These are phyloP conservation scores for Nephrotoma appendiculata DNA, from an alignment of 2,888 invertebrate genomes.

Conservation along the genomic window DNA sequence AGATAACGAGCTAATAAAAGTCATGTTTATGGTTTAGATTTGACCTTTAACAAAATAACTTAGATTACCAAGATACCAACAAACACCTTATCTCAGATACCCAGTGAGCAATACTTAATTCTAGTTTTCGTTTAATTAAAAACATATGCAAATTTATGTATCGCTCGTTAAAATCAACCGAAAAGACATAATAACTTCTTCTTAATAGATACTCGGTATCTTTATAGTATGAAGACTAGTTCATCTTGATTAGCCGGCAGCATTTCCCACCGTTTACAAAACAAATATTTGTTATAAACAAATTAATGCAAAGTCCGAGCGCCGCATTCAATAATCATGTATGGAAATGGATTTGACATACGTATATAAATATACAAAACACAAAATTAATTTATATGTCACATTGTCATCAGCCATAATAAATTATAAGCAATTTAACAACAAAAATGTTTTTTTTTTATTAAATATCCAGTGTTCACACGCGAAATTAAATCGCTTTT, in stretches of 20 bases:
- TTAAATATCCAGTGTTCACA: not conserved
- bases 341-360: not conserved
- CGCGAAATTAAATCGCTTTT: not conserved
- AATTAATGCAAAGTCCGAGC: not conserved
- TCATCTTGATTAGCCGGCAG: not conserved
- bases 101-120: not conserved
- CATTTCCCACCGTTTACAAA: not conserved
- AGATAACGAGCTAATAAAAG: not conserved
- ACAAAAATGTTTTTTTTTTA: not conserved
- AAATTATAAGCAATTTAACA: not conserved
- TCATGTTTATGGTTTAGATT: not conserved
- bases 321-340: not conserved
- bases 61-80: not conserved
- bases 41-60: not conserved
- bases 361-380: not conserved
- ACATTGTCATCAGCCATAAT: not conserved
- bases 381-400: not conserved
- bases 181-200: not conserved
- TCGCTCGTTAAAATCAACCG: not conserved
- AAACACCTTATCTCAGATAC: not conserved
- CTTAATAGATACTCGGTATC: not conserved
- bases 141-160: not conserved
- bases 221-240: not conserved
- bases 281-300: not conserved
- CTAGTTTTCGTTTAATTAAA: not conserved